Base-by-base conservation (phyloP, 2,113 vertebrate species). In the Hucho hucho region DNA sequence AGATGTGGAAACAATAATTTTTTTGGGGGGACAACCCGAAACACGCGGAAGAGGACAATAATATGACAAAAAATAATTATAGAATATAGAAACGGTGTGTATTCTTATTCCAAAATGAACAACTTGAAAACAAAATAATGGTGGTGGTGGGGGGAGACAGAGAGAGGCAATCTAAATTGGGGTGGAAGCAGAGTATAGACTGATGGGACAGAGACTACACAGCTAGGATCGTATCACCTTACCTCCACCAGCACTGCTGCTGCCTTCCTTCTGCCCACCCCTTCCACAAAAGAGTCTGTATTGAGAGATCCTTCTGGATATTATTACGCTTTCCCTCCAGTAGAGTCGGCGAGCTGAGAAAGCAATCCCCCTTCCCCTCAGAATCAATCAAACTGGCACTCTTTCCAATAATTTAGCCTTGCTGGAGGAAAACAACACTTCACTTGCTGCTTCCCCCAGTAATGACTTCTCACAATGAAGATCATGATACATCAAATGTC, bases 351-450 rank as follows among this genome's bases (percentile, higher is more conserved):
- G 25, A 58, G 73, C 71, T 63, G 74, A 79, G 78, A 85, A 91
- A 87, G 87, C 77, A 89, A 89, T 92, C 88, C 86, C 73, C 81
- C 69, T 76, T 82, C 72, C 75, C 83, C 70, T 85, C 71, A 79
- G 78, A 86, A 85, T 84, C 77, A 85, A 85, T 84, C 89, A 81
- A 75, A 75, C 32, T 75, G 63, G 73, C 56, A 67, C 74, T 81
- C 75, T 80, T 77, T 75, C 76, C 66, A 75, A 85, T 85, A 78
- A 84, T 81, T 89, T 84, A 72, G 75, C 68, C 61, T 68, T 29
- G 49, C 79, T 76, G 37, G 76, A 24, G 72, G 76, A 61, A 61
- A 61, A 61, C 58, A 61, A 24, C 58, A 78, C 82, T 82, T 76
- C 80, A 77, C 79, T 58, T 37, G 22, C 63, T 74, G 64, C 4